A percentile compares a stretch with the other conserved stretches of the same genome.
Conservation (phyloP, 2,113 vertebrate genomes). For the Aplodontia rufa region DNA sequence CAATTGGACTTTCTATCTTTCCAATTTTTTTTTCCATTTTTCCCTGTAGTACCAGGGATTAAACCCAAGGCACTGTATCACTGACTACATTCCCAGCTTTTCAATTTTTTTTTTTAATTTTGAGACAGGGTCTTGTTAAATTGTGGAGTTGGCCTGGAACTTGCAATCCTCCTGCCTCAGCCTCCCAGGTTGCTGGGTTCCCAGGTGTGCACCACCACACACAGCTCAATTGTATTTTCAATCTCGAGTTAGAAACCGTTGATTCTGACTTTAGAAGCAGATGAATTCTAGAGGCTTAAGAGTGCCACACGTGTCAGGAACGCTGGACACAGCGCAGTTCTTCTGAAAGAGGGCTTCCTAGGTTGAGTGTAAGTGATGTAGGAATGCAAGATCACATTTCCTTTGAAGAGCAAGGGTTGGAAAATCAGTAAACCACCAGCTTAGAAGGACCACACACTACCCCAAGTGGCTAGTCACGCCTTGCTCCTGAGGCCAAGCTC, state of each 20-base stretch:
- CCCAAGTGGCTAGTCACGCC: background rate
- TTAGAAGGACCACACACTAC: too few relatives aligned
- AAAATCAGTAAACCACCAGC: background rate
- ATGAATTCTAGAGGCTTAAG: background rate
- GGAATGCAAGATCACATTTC: background rate
- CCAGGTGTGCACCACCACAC: too few relatives aligned
- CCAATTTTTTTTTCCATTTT: too few relatives aligned
- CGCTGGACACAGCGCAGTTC: background rate
- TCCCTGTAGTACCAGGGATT: too few relatives aligned
- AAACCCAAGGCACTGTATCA: too few relatives aligned
- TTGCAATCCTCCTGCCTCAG: too few relatives aligned
- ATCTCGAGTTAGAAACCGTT: background rate
- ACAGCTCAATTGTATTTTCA: background rate
- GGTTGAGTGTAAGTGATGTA: slow-evolving; percentile 3
- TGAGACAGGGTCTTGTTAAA: too few relatives aligned
- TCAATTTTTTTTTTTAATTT: too few relatives aligned
- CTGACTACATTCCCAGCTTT: too few relatives aligned
- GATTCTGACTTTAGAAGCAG: background rate
- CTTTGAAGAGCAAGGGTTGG: background rate
- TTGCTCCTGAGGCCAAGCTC: background rate
- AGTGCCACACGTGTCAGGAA: background rate
- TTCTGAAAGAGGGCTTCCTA: background rate
- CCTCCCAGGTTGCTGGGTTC: too few relatives aligned
- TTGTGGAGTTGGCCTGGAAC: too few relatives aligned
- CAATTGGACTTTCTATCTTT: background rate